Conservation (phyloP, 2,888 invertebrate species). For the Nomada fucata region DNA sequence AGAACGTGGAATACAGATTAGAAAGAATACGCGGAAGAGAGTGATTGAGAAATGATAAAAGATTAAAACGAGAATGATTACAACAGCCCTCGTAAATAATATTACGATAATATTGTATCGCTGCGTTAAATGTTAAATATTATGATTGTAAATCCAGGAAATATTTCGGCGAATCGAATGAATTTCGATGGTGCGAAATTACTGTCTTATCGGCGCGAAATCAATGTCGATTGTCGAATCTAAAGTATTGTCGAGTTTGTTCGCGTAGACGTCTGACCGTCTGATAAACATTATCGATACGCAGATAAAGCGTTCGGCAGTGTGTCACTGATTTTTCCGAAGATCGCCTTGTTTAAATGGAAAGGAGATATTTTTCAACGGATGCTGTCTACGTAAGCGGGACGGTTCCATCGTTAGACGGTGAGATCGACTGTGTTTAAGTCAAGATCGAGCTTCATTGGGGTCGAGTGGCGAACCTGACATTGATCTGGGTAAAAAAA, state of each 20-base stretch:
- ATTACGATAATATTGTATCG: too few species aligned
- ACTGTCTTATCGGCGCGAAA: too few species aligned
- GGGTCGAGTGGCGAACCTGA: constrained; percentile 64
- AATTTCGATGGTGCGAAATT: too few species aligned
- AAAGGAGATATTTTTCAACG: constrained; percentile 12
- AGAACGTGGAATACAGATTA: too few species aligned
- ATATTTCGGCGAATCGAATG: too few species aligned
- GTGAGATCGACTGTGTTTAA: constrained; percentile 57
- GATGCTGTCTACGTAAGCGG: neutral
- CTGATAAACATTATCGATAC: constrained; percentile 39
- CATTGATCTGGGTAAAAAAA: constrained; percentile 61
- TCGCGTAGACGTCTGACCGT: too few species aligned
- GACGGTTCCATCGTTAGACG: constrained; percentile 44
- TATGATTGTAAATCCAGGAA: too few species aligned
- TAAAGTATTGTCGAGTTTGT: neutral
- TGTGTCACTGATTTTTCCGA: constrained; percentile 13
- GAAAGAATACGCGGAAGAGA: too few species aligned
- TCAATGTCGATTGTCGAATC: neutral
- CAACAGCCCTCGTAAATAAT: too few species aligned
- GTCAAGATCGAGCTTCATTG: constrained; percentile 61
- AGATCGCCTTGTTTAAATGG: constrained; percentile 12
- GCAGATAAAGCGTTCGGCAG: constrained; percentile 15
- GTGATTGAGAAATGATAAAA: too few species aligned
- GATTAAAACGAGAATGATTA: too few species aligned
- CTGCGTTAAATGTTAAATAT: too few species aligned